Evolutionary conservation across 2,113 vertebrate genomes (phyloP).

Genomic region (Entomyzon cyanotis): DNA sequence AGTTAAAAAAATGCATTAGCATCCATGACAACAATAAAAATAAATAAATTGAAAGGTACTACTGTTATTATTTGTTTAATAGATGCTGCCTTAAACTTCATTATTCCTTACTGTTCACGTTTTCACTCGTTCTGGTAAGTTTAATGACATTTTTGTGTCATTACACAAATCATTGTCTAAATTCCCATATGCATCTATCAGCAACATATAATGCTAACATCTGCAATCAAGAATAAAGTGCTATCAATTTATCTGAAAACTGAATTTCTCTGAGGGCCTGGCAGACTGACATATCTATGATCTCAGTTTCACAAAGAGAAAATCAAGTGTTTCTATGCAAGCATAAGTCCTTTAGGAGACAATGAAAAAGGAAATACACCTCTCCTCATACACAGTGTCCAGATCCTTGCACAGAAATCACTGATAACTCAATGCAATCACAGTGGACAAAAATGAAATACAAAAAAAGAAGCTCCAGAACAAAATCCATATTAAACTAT

Average conservation of each 20-base stretch:
- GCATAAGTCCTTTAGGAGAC: not conserved
- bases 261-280: not conserved
- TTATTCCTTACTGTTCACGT: not conserved
- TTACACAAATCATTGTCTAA: not conserved
- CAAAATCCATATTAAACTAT: not conserved
- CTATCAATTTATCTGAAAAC: not conserved
- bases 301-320: not conserved
- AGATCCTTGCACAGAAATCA: not conserved
- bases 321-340: not conserved
- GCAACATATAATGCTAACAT: not conserved
- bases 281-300: not conserved
- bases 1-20: not conserved
- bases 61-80: not conserved
- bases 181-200: not conserved
- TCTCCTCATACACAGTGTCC: not conserved
- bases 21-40: not conserved
- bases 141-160: not conserved
- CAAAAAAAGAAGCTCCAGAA: not conserved
- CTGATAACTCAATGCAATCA: not conserved
- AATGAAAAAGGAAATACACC: not conserved
- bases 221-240: not conserved
- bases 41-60: not conserved
- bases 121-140: not conserved
- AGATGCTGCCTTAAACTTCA: not conserved
- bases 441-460: accelerated